Base-by-base conservation (phyloP, 1,140 invertebrate genomes). In the Drosophila sp. region DNA sequence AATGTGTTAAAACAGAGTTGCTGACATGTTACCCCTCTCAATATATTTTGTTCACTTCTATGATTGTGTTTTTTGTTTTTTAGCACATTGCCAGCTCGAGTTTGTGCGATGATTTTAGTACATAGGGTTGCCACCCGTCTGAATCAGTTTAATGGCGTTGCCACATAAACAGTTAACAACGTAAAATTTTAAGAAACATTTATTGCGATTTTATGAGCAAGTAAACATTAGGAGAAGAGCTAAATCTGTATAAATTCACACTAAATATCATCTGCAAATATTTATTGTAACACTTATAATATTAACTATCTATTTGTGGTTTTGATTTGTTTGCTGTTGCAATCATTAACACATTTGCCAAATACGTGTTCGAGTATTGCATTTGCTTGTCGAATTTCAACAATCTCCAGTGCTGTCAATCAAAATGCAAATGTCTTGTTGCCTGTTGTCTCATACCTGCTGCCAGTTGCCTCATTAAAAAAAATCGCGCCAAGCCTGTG, bases 321-420 rank as follows among this genome's bases (percentile, higher is more conserved):
- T 27, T 11, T 65, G 41, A 9, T 63, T 63, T 45, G 46, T 8
- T 56, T 67, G 40, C 32, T 45, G 34, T 58, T 54, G 38, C 51
- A 48, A 43, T 87, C 75, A 87, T 82, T 84, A 81, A 81, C 78
- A 65, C 65, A 76, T 78, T 87, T 82, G 71, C 82, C 82, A 86
- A 86, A 86, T 78, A 86, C 69, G 63, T 45, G 14, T 48, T 48
- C 34, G 13, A 58, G 16, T 40, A 57, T 50, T 54, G 71, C 75
- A 83, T 59, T 61, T 66, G 73, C 80, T 66, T 81, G 79, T 83
- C 59, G 79, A 80, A 80, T 67, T 75, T 58, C 63, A 69, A 82
- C 82, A 81, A 81, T 81, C 78, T 81, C 82, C 78, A 61, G 16
- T 29, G 83, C 83, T 89, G 83, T 87, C 83, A 87, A 87, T 87